Conservation (phyloP, 1,140 invertebrate genomes). For the Zelostemma sp. region DNA sequence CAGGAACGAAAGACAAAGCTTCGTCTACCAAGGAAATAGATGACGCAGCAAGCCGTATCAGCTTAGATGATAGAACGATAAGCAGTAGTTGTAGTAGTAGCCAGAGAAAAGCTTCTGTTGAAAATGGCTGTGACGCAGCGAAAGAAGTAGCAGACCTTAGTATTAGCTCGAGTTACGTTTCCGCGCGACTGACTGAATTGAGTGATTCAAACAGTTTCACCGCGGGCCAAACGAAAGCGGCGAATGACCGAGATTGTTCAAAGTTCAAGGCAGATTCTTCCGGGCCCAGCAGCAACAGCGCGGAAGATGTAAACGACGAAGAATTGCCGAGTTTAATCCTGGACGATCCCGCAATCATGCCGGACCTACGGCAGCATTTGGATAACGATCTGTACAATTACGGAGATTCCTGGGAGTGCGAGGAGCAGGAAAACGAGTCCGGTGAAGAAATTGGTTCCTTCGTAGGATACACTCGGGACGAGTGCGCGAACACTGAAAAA, state of each 20-base stretch:
- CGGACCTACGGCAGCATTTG: not conserved
- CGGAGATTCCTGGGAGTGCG: not conserved
- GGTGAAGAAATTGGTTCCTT: not conserved
- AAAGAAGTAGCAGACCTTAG: slow-evolving; percentile 42
- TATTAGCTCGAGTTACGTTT: slow-evolving; percentile 30
- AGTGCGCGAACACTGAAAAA: not conserved
- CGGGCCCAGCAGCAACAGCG: not conserved
- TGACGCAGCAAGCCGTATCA: slow-evolving; percentile 55
- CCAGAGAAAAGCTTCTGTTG: slow-evolving; percentile 10
- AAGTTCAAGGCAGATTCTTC: not conserved
- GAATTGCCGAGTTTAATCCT: not conserved
- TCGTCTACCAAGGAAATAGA: slow-evolving; percentile 59
- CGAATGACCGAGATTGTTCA: not conserved
- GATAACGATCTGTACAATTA: not conserved
- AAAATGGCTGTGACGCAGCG: slow-evolving; percentile 25
- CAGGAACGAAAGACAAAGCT: slow-evolving; percentile 48
- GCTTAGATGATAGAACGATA: slow-evolving; percentile 51
- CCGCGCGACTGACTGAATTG: not conserved
- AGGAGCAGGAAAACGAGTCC: not conserved
- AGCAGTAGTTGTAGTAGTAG: too few species aligned
- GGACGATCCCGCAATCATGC: not conserved
- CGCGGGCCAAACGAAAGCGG: not conserved
- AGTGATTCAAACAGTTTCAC: not conserved
- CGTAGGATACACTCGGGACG: not conserved
- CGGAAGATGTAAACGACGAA: not conserved